phyloP scores from a whole-genome alignment of 1,140 invertebrate species.

The Caenorhabditis tropicalis region DNA sequence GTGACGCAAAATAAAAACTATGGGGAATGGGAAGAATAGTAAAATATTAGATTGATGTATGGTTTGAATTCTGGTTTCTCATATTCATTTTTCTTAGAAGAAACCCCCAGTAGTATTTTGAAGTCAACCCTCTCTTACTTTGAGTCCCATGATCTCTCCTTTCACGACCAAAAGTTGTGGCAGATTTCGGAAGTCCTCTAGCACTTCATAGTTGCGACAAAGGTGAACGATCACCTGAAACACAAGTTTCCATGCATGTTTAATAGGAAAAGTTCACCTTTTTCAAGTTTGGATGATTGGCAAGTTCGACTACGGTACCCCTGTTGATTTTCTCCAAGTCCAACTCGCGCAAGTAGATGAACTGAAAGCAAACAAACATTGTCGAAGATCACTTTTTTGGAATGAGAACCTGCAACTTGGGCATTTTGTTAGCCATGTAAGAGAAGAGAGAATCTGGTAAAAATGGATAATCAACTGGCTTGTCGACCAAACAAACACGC shows the following conservation, averaged over 20 bases:
- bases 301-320: slow-evolving; percentile 68
- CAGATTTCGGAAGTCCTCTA: slow-evolving; percentile 68
- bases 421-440: slow-evolving; percentile 66
- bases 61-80: too few species aligned
- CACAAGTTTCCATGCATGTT: not conserved
- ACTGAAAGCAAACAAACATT: slow-evolving; percentile 59
- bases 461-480: slow-evolving; percentile 69
- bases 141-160: slow-evolving; percentile 67
- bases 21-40: too few species aligned
- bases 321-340: slow-evolving; percentile 70
- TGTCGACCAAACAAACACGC: slow-evolving; percentile 66
- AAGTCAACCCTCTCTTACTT: too few species aligned
- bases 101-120: not conserved
- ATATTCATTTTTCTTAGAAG: not conserved
- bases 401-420: slow-evolving; percentile 64
- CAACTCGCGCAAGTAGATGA: slow-evolving; percentile 70
- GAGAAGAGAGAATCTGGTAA: slow-evolving; percentile 68
- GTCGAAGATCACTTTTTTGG: not conserved
- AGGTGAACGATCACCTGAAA: slow-evolving; percentile 68
- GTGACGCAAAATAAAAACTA: too few species aligned
- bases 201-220: slow-evolving; percentile 70
- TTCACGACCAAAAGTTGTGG: slow-evolving; percentile 69
- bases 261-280: slow-evolving; percentile 51
- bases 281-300: slow-evolving; percentile 64
- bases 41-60: too few species aligned